Evolutionary conservation across 2,797 vertebrate genomes (phyloP).

Genomic region (Platyrinchus mystaceus): DNA sequence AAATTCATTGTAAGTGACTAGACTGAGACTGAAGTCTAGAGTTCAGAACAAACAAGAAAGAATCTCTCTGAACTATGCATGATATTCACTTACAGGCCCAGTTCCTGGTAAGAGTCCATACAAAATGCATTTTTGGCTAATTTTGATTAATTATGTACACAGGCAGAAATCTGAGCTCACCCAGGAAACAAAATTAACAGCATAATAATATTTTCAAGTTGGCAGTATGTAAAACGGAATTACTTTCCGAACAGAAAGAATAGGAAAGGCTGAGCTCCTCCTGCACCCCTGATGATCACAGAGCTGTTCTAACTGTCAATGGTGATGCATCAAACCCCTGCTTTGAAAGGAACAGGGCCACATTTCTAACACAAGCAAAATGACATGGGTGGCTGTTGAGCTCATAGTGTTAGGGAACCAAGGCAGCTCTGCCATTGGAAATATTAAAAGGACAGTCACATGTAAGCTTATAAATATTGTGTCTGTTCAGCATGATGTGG

Average conservation of each 20-base stretch:
- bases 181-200: neutral
- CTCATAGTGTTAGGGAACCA: neutral
- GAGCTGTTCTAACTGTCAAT: rapidly evolving
- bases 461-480: neutral
- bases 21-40: neutral
- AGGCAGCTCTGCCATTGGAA: neutral
- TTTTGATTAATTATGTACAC: neutral
- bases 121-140: neutral
- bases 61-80: neutral
- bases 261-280: neutral
- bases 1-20: neutral
- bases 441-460: neutral
- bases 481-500: neutral
- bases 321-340: neutral
- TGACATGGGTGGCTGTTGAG: neutral
- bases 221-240: neutral
- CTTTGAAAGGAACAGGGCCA: neutral
- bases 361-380: neutral
- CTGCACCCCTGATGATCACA: neutral
- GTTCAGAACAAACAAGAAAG: neutral
- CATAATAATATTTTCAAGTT: neutral
- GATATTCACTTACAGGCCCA: neutral
- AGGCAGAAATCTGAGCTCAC: neutral
- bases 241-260: neutral
- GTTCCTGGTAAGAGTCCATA: neutral